Evolutionary conservation across 2,113 vertebrate species (phyloP).

Genomic region (Uropsilus gracilis): DNA sequence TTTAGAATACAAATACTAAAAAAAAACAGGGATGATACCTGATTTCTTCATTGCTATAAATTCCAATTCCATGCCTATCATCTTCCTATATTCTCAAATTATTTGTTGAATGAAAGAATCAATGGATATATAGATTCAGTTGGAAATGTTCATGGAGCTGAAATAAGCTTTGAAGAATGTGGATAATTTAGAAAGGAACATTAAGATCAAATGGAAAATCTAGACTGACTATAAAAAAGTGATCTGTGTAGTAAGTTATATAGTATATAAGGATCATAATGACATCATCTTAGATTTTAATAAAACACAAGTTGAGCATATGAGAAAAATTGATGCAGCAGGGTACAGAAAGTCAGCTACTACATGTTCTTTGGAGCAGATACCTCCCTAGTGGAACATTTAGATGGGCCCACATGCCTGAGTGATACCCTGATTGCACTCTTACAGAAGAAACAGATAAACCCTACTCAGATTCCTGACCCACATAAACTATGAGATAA

Average conservation of each 20-base stretch:
- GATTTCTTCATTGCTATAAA: slow-evolving; percentile 15
- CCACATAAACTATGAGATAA: not conserved
- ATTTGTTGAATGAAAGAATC: not conserved
- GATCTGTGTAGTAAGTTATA: not conserved
- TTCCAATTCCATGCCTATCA: not conserved
- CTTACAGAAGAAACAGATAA: not conserved
- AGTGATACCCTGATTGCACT: not conserved
- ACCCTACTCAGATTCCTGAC: not conserved
- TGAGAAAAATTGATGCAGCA: not conserved
- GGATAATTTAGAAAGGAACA: slow-evolving; percentile 29
- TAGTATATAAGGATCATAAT: not conserved
- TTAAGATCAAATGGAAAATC: slow-evolving; percentile 9
- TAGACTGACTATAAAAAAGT: not conserved
- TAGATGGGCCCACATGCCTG: not conserved
- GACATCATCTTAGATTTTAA: not conserved
- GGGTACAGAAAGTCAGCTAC: not conserved
- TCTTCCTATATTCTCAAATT: slow-evolving; percentile 21
- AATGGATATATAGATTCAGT: not conserved
- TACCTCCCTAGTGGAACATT: not conserved
- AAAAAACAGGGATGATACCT: not conserved
- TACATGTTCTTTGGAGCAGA: not conserved
- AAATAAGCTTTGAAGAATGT: not conserved
- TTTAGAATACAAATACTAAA: slow-evolving; percentile 26
- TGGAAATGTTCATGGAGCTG: not conserved
- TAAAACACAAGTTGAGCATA: no score